Evolutionary conservation across 2,888 invertebrate genomes (phyloP), one percentile per base, ranked within the genome.

Genomic region (Eucriotettix oculatus): DNA sequence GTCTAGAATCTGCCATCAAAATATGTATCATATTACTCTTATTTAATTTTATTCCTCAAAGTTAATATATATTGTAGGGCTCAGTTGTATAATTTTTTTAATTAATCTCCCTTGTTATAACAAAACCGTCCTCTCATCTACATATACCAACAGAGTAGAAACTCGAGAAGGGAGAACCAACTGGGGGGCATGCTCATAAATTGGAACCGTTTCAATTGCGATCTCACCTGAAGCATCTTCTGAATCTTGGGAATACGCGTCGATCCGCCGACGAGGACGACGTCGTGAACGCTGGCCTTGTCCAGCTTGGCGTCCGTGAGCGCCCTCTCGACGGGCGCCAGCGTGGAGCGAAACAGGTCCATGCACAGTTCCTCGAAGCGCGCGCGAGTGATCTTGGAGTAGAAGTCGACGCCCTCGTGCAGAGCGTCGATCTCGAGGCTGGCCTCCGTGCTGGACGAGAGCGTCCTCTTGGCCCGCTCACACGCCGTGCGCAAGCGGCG

Each of bases 201-300:
- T 29, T 29, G 2, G 29, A 5, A 29, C 3, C 29, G 7, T 29
- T 29, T 29, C 7, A 29, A n/a, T n/a, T 7, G 29, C 29, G 29
- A 29, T 7, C 29, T 29, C 29, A 29, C 29, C 29, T 68, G 67
- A 42, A 73, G 64, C 54, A 73, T 61, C 60, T 69, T 68, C 64
- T 72, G 72, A 42, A 75, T 68, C 65, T 73, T 74, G 0, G 88
- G 89, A 60, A 89, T 88, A 62, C 87, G 80, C 0, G 85, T 88
- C 0, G 87, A 87, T 29, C 88, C 90, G 14, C 90, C 90, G 48
- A 90, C 90, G 42, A 90, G 75, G 0, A 90, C 89, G 3, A 90
- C 83, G 67, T 90, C 89, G 69, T 89, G 80, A 63, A 90, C 86
- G 64, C 80, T 77, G 48, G 77, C 75, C 69, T 90, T 89, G 73